A percentile compares a stretch with the other conserved stretches of the same genome.
These are phyloP conservation scores for Hyalella azteca DNA, from an alignment of 2,888 invertebrate species.

Conservation along the genomic window DNA sequence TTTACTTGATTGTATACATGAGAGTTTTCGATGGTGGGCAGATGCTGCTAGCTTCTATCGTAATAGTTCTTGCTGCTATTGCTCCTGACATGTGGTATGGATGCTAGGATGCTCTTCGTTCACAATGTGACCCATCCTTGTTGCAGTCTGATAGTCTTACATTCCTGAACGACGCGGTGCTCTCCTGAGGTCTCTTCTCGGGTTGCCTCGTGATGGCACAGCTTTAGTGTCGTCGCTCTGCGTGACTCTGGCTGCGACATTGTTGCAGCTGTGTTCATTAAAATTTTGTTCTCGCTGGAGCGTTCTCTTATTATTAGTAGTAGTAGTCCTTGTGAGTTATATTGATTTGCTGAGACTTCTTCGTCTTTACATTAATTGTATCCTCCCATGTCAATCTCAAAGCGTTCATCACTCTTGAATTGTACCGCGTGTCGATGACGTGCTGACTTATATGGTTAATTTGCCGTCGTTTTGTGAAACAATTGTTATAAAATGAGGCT, in stretches of 20 bases:
- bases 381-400: too few species aligned
- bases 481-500: too few species aligned
- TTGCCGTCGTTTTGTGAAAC: too few species aligned
- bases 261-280: background rate
- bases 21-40: constrained; percentile 13
- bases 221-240: too few species aligned
- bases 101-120: background rate
- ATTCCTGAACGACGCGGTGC: background rate
- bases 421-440: too few species aligned
- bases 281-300: background rate
- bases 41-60: background rate
- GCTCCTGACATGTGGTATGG: background rate
- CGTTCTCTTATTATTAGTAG: too few species aligned
- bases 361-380: too few species aligned
- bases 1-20: constrained; percentile 16
- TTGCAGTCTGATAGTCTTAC: background rate
- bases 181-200: background rate
- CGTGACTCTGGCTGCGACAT: too few species aligned
- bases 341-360: too few species aligned
- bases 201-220: background rate
- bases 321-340: too few species aligned
- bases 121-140: background rate
- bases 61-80: background rate
- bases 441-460: too few species aligned
- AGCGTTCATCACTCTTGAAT: too few species aligned